phyloP scores from a whole-genome alignment of 2,113 vertebrate species.

The Lepus americanus region DNA sequence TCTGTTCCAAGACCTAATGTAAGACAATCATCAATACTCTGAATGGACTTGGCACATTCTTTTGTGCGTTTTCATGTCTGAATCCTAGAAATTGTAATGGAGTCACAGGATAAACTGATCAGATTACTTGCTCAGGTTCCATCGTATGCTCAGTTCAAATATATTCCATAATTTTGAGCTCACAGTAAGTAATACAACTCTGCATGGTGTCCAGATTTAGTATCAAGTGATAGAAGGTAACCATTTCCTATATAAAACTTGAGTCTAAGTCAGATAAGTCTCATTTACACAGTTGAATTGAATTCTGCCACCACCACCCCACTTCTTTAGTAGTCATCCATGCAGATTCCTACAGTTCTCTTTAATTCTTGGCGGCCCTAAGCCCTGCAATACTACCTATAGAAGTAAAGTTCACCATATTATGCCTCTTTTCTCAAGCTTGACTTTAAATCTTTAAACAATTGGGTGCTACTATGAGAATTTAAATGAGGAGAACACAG shows the following conservation, averaged over 20 bases:
- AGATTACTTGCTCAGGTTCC: not conserved
- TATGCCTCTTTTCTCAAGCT: constrained; percentile 7
- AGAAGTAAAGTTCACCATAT: not conserved
- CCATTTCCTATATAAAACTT: not conserved
- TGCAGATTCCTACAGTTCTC: not conserved
- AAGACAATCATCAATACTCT: not conserved
- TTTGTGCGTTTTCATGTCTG: not conserved
- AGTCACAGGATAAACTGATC: not conserved
- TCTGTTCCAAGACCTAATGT: not conserved
- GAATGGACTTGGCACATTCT: not conserved
- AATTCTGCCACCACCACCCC: not conserved
- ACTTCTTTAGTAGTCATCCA: not conserved
- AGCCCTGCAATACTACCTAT: not conserved
- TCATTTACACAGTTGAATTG: not conserved
- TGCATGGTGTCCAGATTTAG: not conserved
- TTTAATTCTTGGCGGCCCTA: not conserved
- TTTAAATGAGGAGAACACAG: not conserved
- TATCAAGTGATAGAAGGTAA: not conserved
- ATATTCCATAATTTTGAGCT: not conserved
- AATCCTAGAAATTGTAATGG: not conserved
- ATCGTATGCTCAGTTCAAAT: not conserved
- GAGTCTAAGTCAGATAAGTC: not conserved
- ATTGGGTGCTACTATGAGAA: not conserved
- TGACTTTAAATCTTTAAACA: constrained; percentile 47
- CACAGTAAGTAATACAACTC: not conserved